Percentiles rank a stretch among this genome's conserved stretches.
Evolutionary conservation across 2,113 vertebrate genomes (phyloP).

Genomic region (Abramis brama): DNA sequence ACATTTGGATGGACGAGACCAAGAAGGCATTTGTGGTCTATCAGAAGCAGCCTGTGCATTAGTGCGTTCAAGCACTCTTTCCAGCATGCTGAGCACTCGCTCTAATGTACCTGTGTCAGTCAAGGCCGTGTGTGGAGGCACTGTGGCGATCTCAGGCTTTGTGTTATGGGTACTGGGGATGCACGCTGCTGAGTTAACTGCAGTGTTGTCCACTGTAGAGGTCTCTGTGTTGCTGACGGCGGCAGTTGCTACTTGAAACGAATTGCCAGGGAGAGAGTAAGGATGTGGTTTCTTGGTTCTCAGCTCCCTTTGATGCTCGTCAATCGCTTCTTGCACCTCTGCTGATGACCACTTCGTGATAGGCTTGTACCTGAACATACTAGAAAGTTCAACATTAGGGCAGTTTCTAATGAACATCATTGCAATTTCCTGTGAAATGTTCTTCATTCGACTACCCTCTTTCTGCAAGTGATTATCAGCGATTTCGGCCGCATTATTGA

Average conservation of each 20-base stretch:
- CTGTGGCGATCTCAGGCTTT: neutral
- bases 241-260: neutral
- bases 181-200: neutral
- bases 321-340: neutral
- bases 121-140: neutral
- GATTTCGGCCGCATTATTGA: neutral
- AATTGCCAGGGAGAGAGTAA: neutral
- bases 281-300: neutral
- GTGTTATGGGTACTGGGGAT: neutral
- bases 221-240: neutral
- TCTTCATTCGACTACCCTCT: neutral
- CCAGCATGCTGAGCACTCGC: neutral
- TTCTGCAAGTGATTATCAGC: neutral
- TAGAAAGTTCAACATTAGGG: neutral
- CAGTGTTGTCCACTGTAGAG: neutral
- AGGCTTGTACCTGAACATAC: neutral
- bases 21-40: no score
- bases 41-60: no score
- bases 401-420: neutral
- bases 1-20: no score
- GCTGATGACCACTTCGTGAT: neutral
- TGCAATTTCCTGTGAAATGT: neutral
- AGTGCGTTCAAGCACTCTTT: no score
- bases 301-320: neutral
- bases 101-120: neutral